A percentile compares a stretch with the other conserved stretches of the same genome.
These are phyloP conservation scores for Triplophysa yarkandensis DNA, from an alignment of 2,797 vertebrate species.

Conservation along the genomic window DNA sequence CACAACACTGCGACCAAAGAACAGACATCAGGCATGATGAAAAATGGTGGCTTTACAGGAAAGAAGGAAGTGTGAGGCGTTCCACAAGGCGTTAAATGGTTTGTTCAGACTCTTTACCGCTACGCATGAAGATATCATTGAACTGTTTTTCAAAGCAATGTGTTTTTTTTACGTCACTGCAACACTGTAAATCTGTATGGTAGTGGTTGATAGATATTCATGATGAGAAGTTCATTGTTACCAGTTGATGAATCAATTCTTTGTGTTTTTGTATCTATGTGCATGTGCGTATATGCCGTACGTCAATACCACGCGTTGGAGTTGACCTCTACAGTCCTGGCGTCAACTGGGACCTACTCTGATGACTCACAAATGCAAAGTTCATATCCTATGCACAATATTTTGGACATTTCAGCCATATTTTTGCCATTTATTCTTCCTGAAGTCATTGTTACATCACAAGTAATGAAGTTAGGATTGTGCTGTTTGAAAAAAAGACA, in stretches of 20 bases:
- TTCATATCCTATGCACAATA: conserved; percentile 58
- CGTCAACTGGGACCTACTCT: conserved; percentile 19
- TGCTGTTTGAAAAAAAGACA: neutral
- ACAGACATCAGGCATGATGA: conserved; percentile 30
- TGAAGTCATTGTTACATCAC: conserved; percentile 37
- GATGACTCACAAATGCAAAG: conserved; percentile 38
- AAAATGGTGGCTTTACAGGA: conserved; percentile 60
- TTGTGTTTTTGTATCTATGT: conserved; percentile 48
- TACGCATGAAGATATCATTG: conserved; percentile 59
- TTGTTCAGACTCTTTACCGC: conserved; percentile 55
- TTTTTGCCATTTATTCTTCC: conserved; percentile 34
- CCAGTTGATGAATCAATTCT: conserved; percentile 59
- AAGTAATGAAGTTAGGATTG: conserved; percentile 28
- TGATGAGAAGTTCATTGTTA: conserved; percentile 53
- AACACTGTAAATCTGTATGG: conserved; percentile 1
- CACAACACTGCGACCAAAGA: neutral
- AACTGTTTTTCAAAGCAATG: conserved; percentile 48
- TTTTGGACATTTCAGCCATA: neutral
- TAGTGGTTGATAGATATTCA: neutral
- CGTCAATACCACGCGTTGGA: conserved; percentile 57
- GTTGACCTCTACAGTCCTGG: conserved; percentile 56
- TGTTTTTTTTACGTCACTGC: conserved; percentile 49
- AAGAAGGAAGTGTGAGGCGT: conserved; percentile 53
- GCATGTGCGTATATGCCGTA: conserved; percentile 33
- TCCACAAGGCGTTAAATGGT: conserved; percentile 54